These are phyloP conservation scores for Polydesmus complanatus DNA, from an alignment of 2,888 invertebrate species.

Conservation along the genomic window DNA sequence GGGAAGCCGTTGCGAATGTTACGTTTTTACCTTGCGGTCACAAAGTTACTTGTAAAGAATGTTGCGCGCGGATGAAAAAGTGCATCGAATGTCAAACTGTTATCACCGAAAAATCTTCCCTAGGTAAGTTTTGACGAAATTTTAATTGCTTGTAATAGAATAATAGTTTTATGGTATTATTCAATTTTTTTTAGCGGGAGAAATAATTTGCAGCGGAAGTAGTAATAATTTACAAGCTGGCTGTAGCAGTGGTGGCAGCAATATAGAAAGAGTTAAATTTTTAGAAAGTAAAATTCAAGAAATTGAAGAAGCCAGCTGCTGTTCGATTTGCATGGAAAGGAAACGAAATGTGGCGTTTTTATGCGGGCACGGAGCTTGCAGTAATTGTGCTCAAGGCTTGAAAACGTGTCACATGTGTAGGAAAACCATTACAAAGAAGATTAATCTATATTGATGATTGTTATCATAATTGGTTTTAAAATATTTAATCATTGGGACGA, in stretches of 20 bases:
- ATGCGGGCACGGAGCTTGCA: slow-evolving; percentile 78
- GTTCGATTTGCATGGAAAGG: slow-evolving; percentile 77
- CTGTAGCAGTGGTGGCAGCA: slow-evolving; percentile 31
- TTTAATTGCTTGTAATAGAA: neutral
- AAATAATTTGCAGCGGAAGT: slow-evolving; percentile 6
- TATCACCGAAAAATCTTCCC: slow-evolving; percentile 35
- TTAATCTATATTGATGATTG: slow-evolving; percentile 40
- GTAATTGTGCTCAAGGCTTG: slow-evolving; percentile 62
- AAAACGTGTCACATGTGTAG: slow-evolving; percentile 77
- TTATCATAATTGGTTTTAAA: too few relatives aligned
- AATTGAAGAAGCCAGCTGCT: slow-evolving; percentile 71
- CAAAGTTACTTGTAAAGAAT: slow-evolving; percentile 57
- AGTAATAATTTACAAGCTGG: neutral
- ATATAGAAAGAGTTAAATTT: slow-evolving; percentile 49
- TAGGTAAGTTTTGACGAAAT: slow-evolving; percentile 23
- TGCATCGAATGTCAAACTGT: slow-evolving; percentile 51
- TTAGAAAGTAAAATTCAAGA: slow-evolving; percentile 67
- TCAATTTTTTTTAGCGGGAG: neutral
- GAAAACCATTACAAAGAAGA: slow-evolving; percentile 58
- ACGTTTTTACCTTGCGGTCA: slow-evolving; percentile 60
- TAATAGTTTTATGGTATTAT: neutral
- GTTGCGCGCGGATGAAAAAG: slow-evolving; percentile 60
- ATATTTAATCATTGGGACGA: too few relatives aligned
- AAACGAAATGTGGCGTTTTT: slow-evolving; percentile 66
- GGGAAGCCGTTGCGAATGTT: slow-evolving; percentile 47